A percentile compares a stretch with the other conserved stretches of the same genome.
phyloP scores from a whole-genome alignment of 1,140 invertebrate genomes.

The Caenorhabditis briggsae region DNA sequence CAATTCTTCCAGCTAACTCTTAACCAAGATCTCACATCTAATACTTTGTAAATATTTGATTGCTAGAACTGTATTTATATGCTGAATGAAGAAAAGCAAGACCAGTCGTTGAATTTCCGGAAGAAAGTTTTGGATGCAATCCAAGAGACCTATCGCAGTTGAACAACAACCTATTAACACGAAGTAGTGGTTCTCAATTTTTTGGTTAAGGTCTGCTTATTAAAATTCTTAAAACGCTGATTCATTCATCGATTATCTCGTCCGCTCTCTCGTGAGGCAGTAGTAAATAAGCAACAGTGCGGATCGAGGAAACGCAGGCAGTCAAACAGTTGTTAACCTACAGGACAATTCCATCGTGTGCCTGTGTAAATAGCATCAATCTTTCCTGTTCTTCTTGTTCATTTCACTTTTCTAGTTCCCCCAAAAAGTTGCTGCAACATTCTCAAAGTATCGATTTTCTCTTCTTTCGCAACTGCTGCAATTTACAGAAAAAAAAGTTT shows the following conservation, averaged over 20 bases:
- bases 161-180: too few relatives aligned
- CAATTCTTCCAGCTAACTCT: neutral
- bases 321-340: constrained; percentile 38
- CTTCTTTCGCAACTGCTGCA: neutral
- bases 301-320: neutral
- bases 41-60: neutral
- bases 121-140: neutral
- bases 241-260: constrained; percentile 13
- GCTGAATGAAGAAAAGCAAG: constrained; percentile 18
- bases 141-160: neutral
- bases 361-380: constrained; percentile 46
- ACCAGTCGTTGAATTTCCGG: neutral
- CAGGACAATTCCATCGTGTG: neutral
- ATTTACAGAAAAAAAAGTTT: neutral
- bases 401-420: neutral
- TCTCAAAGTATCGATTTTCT: constrained; percentile 14
- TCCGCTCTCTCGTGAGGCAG: neutral
- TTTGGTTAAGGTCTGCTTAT: too few relatives aligned
- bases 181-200: too few relatives aligned
- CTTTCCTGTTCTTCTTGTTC: neutral
- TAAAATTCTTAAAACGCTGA: neutral
- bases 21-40: neutral
- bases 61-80: neutral
- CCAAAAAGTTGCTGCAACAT: neutral
- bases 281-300: neutral